These are phyloP conservation scores for Fragum whitleyi DNA, from an alignment of 2,888 invertebrate genomes.

Conservation along the genomic window DNA sequence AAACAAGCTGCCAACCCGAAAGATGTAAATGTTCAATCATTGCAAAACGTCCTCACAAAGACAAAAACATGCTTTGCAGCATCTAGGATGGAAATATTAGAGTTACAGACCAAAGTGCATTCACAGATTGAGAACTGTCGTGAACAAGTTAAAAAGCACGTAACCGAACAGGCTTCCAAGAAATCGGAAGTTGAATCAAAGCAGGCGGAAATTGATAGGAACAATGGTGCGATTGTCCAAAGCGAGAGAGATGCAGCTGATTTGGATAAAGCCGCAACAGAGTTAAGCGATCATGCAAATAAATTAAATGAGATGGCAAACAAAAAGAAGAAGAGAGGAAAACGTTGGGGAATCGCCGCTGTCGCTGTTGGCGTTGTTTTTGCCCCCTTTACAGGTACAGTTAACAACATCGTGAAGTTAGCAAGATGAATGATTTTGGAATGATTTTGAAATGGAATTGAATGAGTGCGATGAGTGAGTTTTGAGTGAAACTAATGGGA, in stretches of 20 bases:
- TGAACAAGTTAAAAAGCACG: slow-evolving; percentile 8
- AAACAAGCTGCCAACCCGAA: not conserved
- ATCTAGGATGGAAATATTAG: not conserved
- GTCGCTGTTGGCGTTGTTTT: not conserved
- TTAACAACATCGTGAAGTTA: too few species aligned
- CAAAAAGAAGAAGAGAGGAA: not conserved
- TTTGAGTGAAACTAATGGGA: too few species aligned
- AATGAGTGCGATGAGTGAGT: too few species aligned
- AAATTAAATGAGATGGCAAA: not conserved
- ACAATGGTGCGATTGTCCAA: not conserved
- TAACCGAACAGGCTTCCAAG: not conserved
- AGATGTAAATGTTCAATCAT: not conserved
- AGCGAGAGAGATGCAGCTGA: not conserved
- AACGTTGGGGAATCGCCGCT: not conserved
- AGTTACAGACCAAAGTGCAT: slow-evolving; percentile 9
- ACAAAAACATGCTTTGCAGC: not conserved
- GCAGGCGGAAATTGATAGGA: not conserved
- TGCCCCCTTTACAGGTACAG: not conserved
- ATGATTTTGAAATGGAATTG: too few species aligned
- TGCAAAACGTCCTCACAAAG: not conserved
- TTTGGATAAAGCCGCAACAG: not conserved
- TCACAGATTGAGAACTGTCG: slow-evolving; percentile 12
- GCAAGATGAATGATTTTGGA: too few species aligned
- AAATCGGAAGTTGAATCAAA: not conserved
- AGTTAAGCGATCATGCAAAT: not conserved